Evolutionary conservation across 2,888 invertebrate genomes (phyloP).

Genomic region (Ptychoptera contaminata): DNA sequence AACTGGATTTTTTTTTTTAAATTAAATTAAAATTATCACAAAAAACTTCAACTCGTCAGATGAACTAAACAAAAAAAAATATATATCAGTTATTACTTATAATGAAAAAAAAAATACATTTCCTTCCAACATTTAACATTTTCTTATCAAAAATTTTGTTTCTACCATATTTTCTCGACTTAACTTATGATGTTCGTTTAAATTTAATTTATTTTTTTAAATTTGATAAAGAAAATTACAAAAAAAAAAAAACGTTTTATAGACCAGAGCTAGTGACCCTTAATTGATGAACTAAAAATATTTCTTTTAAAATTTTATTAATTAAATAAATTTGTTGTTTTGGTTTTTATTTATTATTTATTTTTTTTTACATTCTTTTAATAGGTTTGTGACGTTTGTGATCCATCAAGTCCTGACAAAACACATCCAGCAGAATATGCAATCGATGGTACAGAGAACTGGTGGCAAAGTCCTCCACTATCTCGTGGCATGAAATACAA

Average conservation of each 20-base stretch:
- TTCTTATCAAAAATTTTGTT: too few relatives aligned
- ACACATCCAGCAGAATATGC: slow-evolving; percentile 82
- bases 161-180: too few relatives aligned
- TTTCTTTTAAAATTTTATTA: background rate
- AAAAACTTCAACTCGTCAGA: too few relatives aligned
- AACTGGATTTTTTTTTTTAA: background rate
- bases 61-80: background rate
- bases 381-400: slow-evolving; percentile 88
- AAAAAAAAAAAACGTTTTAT: background rate
- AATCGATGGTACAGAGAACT: slow-evolving; percentile 88
- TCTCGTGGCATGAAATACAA: slow-evolving; percentile 95
- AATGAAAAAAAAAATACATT: too few relatives aligned
- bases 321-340: slow-evolving; percentile 3
- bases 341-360: background rate
- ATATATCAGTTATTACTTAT: too few relatives aligned
- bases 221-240: too few relatives aligned
- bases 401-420: slow-evolving; percentile 54
- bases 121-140: too few relatives aligned
- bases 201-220: too few relatives aligned
- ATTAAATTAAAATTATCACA: background rate
- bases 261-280: background rate
- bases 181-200: too few relatives aligned
- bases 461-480: slow-evolving; percentile 98
- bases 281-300: background rate
- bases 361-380: slow-evolving; percentile 12